Evolutionary conservation across 1,140 invertebrate species (phyloP), one percentile per base, ranked within the genome.

Genomic region (Tetramorium alpestre): DNA sequence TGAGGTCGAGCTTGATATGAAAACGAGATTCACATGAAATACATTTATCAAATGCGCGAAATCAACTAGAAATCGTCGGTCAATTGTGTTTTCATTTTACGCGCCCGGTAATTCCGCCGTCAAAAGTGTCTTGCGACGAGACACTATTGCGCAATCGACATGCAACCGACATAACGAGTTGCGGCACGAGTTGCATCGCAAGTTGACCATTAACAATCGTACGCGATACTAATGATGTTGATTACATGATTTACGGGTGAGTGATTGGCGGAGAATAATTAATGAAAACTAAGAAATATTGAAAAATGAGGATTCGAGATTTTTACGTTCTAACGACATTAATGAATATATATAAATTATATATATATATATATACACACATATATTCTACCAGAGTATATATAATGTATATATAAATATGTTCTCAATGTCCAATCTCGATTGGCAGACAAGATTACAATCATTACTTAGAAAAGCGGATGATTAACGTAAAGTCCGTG

Each of bases 11-110:
- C 28, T 58, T 62, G 80, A 84, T 60, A 33, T 28, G 69, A 28
- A 73, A 73, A 60, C 54, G 18, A 82, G 80, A 82, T 72, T 73
- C 51, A 72, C 78, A 33, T 25, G 54, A 3, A 72, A 73, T 47
- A 49, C 54, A 54, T 75, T 73, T 73, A 41, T 84, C 80, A 73
- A 75, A 75, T 60, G 67, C 51, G 54, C 80, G 41, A 84, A 60
- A 60, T 60, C 69, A 60, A 22, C 44, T 22, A 54, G 69, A 38
- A 47, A 47, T 75, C 67, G n/a, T 72, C 25, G 67, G 11, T 6
- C 64, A 41, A 47, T 60, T 41, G 64, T 28, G 2, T 72, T 84
- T 73, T 84, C 8, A 22, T 84, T 84, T 62, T 47, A 11, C 54
- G 69, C 54, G 49, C 25, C 16, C 33, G 41, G n/a, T 38, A 58